Conservation (phyloP, 2,888 invertebrate genomes). For the Meandrusa payeni region DNA sequence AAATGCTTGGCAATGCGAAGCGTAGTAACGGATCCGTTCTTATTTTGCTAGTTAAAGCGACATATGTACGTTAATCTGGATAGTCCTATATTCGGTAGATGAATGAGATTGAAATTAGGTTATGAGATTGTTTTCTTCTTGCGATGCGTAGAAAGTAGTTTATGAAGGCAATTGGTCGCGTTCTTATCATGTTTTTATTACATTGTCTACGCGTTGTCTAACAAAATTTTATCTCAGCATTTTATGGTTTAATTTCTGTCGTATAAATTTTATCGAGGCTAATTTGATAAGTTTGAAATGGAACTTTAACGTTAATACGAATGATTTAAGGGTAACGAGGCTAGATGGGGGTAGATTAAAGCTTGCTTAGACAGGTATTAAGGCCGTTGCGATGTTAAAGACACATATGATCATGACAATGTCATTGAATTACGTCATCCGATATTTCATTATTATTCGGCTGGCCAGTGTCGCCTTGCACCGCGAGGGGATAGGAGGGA, state of each 20-base stretch:
- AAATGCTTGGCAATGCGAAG: constrained; percentile 46
- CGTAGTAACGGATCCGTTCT: constrained; percentile 52
- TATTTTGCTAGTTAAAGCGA: constrained; percentile 42
- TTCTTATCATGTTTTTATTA: constrained; percentile 29
- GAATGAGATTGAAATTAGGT: constrained; percentile 46
- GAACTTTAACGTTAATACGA: not conserved
- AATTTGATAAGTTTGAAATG: constrained; percentile 2
- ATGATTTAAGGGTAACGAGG: too few relatives aligned
- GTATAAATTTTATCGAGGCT: constrained; percentile 6
- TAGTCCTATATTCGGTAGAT: constrained; percentile 45
- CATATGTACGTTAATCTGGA: constrained; percentile 34
- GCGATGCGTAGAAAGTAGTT: constrained; percentile 32
- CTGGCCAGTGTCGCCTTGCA: too few relatives aligned
- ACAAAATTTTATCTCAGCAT: constrained; percentile 5
- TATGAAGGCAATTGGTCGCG: constrained; percentile 33
- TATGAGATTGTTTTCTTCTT: constrained; percentile 39
- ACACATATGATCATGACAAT: too few relatives aligned
- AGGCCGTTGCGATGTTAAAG: too few relatives aligned
- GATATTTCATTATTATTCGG: too few relatives aligned
- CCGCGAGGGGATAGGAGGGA: too few relatives aligned
- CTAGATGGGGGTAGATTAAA: too few relatives aligned
- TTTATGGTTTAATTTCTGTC: constrained; percentile 6
- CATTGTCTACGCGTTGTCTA: constrained; percentile 5
- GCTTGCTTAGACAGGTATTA: too few relatives aligned
- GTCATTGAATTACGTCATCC: too few relatives aligned